Percentiles rank a stretch among this genome's conserved stretches.
These are phyloP conservation scores for Strigops habroptila DNA, from an alignment of 2,113 vertebrate genomes.

Conservation along the genomic window DNA sequence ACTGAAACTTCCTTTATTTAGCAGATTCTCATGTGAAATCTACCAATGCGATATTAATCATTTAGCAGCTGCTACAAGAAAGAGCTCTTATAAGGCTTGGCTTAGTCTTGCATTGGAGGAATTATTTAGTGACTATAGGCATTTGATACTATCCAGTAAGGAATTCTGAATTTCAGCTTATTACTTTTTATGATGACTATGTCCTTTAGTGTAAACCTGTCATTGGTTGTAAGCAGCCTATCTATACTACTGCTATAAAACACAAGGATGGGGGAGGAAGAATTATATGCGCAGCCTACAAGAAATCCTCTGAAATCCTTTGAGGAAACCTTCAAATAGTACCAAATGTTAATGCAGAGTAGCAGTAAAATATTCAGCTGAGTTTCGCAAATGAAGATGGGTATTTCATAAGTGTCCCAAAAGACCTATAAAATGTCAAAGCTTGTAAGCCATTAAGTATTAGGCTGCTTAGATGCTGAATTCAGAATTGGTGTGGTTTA, in stretches of 20 bases:
- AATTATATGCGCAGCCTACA: background rate
- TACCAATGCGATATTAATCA: conserved; percentile 44
- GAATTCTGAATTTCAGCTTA: background rate
- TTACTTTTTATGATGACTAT: conserved; percentile 19
- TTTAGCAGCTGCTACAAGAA: conserved; percentile 42
- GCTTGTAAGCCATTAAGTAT: conserved; percentile 20
- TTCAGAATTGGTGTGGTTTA: background rate
- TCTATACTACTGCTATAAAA: background rate
- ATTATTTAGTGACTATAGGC: conserved; percentile 14
- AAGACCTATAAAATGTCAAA: conserved; percentile 30
- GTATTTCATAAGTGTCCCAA: conserved; percentile 19
- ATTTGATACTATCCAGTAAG: conserved; percentile 5
- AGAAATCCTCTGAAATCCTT: conserved; percentile 30
- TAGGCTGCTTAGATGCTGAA: conserved; percentile 21
- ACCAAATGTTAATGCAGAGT: conserved; percentile 36
- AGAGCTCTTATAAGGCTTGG: conserved; percentile 7
- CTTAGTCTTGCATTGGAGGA: conserved; percentile 7
- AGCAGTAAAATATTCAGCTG: conserved; percentile 44
- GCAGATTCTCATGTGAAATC: conserved; percentile 49
- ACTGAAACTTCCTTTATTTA: conserved; percentile 38
- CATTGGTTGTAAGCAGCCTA: background rate
- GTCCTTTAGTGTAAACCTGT: conserved; percentile 5
- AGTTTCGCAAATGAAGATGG: conserved; percentile 24
- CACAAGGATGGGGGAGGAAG: background rate
- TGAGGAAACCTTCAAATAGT: conserved; percentile 36